These are phyloP conservation scores for Drosophila athabasca DNA, from an alignment of 1,140 invertebrate genomes.

Conservation along the genomic window DNA sequence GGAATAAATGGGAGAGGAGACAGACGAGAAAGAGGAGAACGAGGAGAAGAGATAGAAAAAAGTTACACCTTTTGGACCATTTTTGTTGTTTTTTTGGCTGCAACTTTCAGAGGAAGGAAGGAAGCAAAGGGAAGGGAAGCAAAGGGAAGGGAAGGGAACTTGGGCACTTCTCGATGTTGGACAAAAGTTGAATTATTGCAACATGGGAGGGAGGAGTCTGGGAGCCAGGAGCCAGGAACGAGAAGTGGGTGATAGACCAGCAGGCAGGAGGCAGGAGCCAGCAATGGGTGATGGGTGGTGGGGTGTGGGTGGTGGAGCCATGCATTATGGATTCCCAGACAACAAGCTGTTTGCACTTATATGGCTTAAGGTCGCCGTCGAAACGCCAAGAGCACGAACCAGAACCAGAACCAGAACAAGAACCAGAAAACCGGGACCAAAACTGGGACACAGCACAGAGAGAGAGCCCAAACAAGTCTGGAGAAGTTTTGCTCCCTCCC, in stretches of 20 bases:
- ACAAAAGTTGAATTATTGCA: constrained; percentile 47
- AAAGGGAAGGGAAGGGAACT: neutral
- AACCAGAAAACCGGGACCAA: neutral
- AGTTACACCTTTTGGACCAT: constrained; percentile 30
- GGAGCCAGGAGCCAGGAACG: no score
- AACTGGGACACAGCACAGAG: no score
- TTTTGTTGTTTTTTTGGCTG: constrained; percentile 7
- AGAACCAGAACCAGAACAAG: no score
- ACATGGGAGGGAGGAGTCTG: neutral
- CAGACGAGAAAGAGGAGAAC: neutral
- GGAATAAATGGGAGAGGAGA: neutral
- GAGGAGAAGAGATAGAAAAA: constrained; percentile 3
- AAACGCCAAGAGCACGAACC: constrained; percentile 4
- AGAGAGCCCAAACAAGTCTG: no score
- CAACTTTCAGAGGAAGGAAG: constrained; percentile 12
- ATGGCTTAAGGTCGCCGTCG: constrained; percentile 28
- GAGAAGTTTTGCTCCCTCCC: no score
- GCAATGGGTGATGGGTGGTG: no score
- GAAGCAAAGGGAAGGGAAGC: no score
- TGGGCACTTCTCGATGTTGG: constrained; percentile 28
- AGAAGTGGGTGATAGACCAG: neutral
- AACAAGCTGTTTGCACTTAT: constrained; percentile 51
- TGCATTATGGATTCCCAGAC: constrained; percentile 40
- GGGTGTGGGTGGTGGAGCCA: neutral
- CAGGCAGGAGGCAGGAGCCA: no score